phyloP scores from a whole-genome alignment of 2,888 invertebrate genomes.

The Dusona sp. region DNA sequence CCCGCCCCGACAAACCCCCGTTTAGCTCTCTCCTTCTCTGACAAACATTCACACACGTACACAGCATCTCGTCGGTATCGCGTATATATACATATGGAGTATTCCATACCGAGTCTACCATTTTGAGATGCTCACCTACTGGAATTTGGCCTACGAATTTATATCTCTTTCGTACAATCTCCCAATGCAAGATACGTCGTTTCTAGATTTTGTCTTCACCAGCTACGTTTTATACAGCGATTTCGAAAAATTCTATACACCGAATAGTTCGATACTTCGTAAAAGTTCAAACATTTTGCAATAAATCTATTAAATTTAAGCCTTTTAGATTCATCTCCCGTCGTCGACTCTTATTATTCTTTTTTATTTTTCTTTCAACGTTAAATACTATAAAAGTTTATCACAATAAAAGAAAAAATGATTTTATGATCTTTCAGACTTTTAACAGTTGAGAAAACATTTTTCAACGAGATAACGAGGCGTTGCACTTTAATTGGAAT shows the following conservation, averaged over 20 bases:
- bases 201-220: not conserved
- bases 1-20: slow-evolving; percentile 1
- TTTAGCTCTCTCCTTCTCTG: slow-evolving; percentile 45
- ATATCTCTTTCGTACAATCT: slow-evolving; percentile 8
- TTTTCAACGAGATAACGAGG: not conserved
- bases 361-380: not conserved
- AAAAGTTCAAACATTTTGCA: not conserved
- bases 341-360: not conserved
- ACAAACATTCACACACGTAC: slow-evolving; percentile 44
- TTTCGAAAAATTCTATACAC: not conserved
- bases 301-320: not conserved
- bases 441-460: not conserved
- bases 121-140: not conserved
- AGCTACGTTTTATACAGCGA: not conserved
- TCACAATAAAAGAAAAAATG: not conserved
- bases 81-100: slow-evolving; percentile 7
- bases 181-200: not conserved
- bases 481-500: not conserved
- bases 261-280: not conserved
- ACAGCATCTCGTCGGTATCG: slow-evolving; percentile 34
- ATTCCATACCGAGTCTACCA: slow-evolving; percentile 7
- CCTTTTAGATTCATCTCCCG: not conserved
- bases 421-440: not conserved
- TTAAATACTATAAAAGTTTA: not conserved
- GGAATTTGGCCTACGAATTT: slow-evolving; percentile 1